phyloP scores from a whole-genome alignment of 2,888 invertebrate genomes.

The Acleris holmiana region DNA sequence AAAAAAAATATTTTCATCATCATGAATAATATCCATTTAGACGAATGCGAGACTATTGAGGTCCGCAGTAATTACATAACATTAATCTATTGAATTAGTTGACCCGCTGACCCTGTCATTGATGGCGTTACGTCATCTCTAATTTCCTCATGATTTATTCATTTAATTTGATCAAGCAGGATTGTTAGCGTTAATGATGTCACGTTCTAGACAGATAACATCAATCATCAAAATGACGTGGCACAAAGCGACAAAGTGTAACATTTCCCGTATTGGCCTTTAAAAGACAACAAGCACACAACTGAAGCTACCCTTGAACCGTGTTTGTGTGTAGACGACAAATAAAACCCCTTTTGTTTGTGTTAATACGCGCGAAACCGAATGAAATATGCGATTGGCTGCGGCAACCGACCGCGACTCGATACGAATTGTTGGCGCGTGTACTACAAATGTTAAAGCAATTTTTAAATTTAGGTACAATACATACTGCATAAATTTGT shows the following conservation, averaged over 20 bases:
- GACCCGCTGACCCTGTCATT: conserved; percentile 20
- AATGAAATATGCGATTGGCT: conserved; percentile 47
- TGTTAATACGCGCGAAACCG: conserved; percentile 41
- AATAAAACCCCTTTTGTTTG: conserved; percentile 46
- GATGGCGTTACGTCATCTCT: conserved; percentile 21
- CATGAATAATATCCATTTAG: not conserved
- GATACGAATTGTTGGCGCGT: conserved; percentile 46
- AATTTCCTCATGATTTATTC: conserved; percentile 12
- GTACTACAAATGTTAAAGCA: conserved; percentile 41
- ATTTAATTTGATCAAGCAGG: conserved; percentile 13
- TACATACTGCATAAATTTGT: conserved; percentile 38
- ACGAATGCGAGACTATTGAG: conserved; percentile 12
- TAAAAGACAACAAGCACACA: not conserved
- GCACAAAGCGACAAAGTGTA: not conserved
- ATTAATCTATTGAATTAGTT: conserved; percentile 30
- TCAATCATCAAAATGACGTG: not conserved
- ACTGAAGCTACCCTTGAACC: conserved; percentile 19
- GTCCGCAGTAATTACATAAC: conserved; percentile 11
- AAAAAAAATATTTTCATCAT: conserved; percentile 1
- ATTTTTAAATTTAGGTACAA: conserved; percentile 39
- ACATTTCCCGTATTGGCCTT: conserved; percentile 18
- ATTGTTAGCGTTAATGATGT: conserved; percentile 3
- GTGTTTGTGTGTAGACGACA: conserved; percentile 41
- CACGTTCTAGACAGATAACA: not conserved
- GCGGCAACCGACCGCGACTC: conserved; percentile 44